Evolutionary conservation across 64 coral and sea anemone genomes (phyloP).

Genomic region (Montipora sp.): DNA sequence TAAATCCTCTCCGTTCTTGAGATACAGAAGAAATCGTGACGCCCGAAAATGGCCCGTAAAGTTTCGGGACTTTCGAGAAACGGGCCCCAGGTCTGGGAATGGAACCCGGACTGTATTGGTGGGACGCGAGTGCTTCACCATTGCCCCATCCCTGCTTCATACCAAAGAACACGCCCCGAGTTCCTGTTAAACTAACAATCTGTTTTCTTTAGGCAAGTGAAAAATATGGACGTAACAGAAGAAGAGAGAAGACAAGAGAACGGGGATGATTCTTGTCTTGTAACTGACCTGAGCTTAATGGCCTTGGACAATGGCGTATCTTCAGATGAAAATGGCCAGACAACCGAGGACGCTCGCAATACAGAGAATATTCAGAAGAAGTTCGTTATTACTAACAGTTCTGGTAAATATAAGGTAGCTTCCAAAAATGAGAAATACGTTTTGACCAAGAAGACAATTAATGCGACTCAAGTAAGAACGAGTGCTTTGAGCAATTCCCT

Average conservation of each 20-base stretch:
- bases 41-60: too few relatives aligned
- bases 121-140: too few relatives aligned
- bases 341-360: background rate
- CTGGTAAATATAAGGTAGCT: slow-evolving; percentile 40
- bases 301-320: background rate
- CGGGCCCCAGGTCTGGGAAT: too few relatives aligned
- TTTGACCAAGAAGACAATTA: slow-evolving; percentile 14
- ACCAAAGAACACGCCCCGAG: too few relatives aligned
- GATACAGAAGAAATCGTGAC: too few relatives aligned
- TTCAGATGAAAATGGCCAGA: background rate
- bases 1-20: too few relatives aligned
- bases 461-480: slow-evolving; percentile 51
- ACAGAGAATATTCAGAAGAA: slow-evolving; percentile 20
- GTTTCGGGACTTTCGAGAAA: too few relatives aligned
- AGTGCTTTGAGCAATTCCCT: slow-evolving; percentile 82
- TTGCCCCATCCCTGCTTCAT: too few relatives aligned
- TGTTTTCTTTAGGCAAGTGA: background rate
- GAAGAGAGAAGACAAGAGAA: background rate
- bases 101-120: too few relatives aligned
- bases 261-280: background rate
- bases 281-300: background rate
- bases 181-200: background rate
- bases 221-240: background rate
- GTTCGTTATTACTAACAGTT: slow-evolving; percentile 26
- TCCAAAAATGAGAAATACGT: background rate